Conservation (phyloP, 2,888 invertebrate species). For the Taphrorychus bicolor region DNA sequence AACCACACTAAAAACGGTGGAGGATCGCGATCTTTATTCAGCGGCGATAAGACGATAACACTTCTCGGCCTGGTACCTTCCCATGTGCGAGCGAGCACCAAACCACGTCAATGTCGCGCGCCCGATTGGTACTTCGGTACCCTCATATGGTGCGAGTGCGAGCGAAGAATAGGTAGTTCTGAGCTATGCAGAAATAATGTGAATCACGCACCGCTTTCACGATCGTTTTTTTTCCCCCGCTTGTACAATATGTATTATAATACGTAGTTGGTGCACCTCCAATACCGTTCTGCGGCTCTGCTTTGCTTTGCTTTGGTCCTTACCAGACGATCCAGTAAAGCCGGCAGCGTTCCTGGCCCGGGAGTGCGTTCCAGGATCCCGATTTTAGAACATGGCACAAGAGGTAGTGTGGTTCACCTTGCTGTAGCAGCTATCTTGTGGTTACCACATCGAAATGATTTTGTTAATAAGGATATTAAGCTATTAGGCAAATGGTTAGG, state of each 20-base stretch:
- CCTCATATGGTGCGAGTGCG: neutral
- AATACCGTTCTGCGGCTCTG: slow-evolving; percentile 21
- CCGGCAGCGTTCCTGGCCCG: slow-evolving; percentile 4
- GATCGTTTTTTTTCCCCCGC: neutral
- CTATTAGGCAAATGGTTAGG: no score
- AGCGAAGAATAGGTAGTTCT: slow-evolving; percentile 2
- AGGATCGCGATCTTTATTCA: slow-evolving; percentile 18
- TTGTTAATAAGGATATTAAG: no score
- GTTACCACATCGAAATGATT: no score
- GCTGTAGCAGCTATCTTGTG: no score
- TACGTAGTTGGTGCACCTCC: slow-evolving; percentile 18
- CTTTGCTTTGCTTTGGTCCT: slow-evolving; percentile 34
- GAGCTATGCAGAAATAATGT: slow-evolving; percentile 10
- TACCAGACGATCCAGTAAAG: slow-evolving; percentile 19
- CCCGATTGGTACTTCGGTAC: slow-evolving; percentile 18
- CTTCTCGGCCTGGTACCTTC: slow-evolving; percentile 17
- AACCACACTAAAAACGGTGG: slow-evolving; percentile 11
- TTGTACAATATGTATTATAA: neutral
- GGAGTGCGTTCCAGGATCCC: slow-evolving; percentile 24
- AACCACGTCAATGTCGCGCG: slow-evolving; percentile 24
- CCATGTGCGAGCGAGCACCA: slow-evolving; percentile 20
- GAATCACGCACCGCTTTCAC: slow-evolving; percentile 12
- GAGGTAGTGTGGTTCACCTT: no score
- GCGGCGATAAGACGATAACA: slow-evolving; percentile 28
- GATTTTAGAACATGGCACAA: no score